Evolutionary conservation across 2,888 invertebrate species (phyloP), one percentile per base, ranked within the genome.

Genomic region (Papilio elwesi): DNA sequence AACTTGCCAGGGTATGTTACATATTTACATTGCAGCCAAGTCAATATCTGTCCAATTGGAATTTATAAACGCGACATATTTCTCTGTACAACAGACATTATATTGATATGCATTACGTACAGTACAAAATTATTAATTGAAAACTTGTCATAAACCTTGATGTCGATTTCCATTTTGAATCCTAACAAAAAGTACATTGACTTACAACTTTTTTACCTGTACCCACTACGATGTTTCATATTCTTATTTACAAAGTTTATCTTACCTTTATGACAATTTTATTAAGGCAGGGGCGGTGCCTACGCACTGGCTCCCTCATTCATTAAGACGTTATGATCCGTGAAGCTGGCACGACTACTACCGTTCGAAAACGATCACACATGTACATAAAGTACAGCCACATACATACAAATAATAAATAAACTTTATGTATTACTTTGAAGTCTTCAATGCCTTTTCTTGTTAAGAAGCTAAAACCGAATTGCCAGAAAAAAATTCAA

Each of bases 201-300:
- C 85, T 86, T 84, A 81, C 82, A 77, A 76, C 75, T 76, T 77
- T 76, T 77, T 78, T 85, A 84, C 80, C 80, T 80, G 79, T 80
- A 79, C 80, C 78, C 77, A 78, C 75, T 76, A 75, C 66, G 75
- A 75, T 76, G 78, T 76, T 78, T 76, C 70, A 77, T 78, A 81
- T 86, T 83, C 83, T 79, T 79, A 83, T 78, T 83, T 85, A 84
- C 83, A 82, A 82, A 82, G 83, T 88, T 87, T 89, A 85, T 88
- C 83, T 85, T 83, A 76, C 82, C 78, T 90, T 90, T 91, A 90
- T 88, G 90, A 90, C 89, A 90, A 87, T 88, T 91, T 91, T 91
- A 91, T 91, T 88, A 89, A 85, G 84, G 87, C 82, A 78, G 80
- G 80, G 81, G 81, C 82, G 83, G 79, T 80, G 86, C 88, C 87